Evolutionary conservation across 1,140 invertebrate genomes (phyloP).

Genomic region (Hycleus phaleratus): DNA sequence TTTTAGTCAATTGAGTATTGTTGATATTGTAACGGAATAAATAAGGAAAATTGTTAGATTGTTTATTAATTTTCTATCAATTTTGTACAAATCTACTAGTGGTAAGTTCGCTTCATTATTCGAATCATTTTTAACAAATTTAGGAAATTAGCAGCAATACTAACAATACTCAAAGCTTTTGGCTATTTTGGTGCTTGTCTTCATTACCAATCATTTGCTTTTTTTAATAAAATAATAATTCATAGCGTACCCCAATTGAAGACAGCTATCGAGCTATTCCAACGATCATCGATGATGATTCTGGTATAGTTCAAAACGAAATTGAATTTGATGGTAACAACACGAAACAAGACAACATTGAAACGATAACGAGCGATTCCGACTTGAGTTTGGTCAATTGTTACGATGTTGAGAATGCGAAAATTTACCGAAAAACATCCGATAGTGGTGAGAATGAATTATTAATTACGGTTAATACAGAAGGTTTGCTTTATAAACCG

Average conservation of each 20-base stretch:
- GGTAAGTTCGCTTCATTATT: constrained; percentile 1
- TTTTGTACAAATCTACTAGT: neutral
- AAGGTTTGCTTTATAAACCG: constrained; percentile 1
- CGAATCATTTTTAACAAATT: constrained; percentile 2
- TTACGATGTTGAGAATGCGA: constrained; percentile 29
- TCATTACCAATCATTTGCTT: neutral
- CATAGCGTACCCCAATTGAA: too few species aligned
- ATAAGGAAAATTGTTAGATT: constrained; percentile 6
- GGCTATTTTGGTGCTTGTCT: neutral
- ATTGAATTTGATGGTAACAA: too few species aligned
- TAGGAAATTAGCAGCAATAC: constrained; percentile 23
- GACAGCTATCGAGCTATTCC: neutral
- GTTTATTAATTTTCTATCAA: constrained; percentile 5
- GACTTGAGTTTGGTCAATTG: constrained; percentile 31
- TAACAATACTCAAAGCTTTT: constrained; percentile 33
- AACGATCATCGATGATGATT: neutral
- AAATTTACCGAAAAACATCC: constrained; percentile 2
- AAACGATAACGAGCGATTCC: constrained; percentile 30
- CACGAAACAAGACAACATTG: neutral
- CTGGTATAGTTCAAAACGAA: neutral
- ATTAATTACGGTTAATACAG: constrained; percentile 13
- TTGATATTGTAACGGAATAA: constrained; percentile 27
- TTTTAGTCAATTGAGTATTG: constrained; percentile 28
- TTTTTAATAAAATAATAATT: too few species aligned
- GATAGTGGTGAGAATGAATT: constrained; percentile 5